Conservation (phyloP, 2,113 vertebrate species). For the Artemisiospiza belli region DNA sequence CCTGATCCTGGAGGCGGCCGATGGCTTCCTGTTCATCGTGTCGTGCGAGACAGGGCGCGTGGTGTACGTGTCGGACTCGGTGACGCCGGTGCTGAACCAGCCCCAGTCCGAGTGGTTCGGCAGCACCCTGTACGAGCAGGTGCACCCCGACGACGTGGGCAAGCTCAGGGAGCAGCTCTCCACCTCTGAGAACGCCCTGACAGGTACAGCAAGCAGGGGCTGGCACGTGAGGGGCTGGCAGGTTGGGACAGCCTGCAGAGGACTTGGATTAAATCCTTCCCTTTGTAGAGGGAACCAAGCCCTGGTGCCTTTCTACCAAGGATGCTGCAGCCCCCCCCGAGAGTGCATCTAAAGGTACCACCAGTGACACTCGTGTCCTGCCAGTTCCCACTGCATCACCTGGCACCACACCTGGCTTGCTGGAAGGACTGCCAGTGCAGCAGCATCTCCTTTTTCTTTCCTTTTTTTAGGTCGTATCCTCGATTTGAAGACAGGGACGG, state of each 20-base stretch:
- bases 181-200: conserved; percentile 88
- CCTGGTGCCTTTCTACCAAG: conserved; percentile 57
- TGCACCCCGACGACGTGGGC: conserved; percentile 93
- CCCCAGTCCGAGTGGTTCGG: conserved; percentile 93
- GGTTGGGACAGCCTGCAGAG: accelerated
- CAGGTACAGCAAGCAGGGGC: conserved; percentile 66
- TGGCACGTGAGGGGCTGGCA: not conserved
- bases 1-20: conserved; percentile 93
- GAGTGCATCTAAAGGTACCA: conserved; percentile 40
- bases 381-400: not conserved
- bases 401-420: not conserved
- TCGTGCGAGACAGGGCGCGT: conserved; percentile 93
- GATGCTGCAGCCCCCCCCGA: conserved; percentile 37
- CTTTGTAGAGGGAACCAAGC: conserved; percentile 60
- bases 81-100: conserved; percentile 95
- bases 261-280: conserved; percentile 33
- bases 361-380: not conserved
- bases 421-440: not conserved
- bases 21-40: conserved; percentile 96
- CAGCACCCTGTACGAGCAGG: conserved; percentile 92
- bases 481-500: conserved; percentile 94
- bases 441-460: not conserved
- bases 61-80: conserved; percentile 92
- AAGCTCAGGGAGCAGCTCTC: conserved; percentile 96
- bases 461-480: conserved; percentile 82